phyloP scores from a whole-genome alignment of 2,113 vertebrate genomes.

The Pholis gunnellus region DNA sequence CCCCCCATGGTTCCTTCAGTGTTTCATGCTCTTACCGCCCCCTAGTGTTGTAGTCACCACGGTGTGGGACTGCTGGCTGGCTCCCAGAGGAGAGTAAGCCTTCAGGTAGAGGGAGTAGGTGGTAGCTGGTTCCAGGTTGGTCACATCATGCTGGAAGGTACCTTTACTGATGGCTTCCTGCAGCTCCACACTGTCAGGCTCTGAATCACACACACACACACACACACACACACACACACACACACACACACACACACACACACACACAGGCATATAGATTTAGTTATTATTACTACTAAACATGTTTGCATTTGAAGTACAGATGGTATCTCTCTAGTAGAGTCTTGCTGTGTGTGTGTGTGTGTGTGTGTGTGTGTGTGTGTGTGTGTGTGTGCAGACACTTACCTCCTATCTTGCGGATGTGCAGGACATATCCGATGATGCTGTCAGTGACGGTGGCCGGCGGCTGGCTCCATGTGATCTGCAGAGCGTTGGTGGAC shows the following conservation, averaged over 20 bases:
- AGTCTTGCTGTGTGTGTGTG: neutral
- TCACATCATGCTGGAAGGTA: conserved; percentile 80
- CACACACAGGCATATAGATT: neutral
- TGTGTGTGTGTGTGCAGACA: neutral
- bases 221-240: conserved; percentile 13
- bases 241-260: conserved; percentile 3
- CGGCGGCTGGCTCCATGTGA: conserved; percentile 76
- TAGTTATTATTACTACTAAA: neutral
- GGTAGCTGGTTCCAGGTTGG: conserved; percentile 81
- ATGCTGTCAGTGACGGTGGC: conserved; percentile 68
- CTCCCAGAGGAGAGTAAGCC: conserved; percentile 82
- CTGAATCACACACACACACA: conserved; percentile 55
- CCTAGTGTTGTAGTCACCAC: conserved; percentile 82
- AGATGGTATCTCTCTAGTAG: neutral
- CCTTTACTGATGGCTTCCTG: conserved; percentile 87
- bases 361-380: neutral
- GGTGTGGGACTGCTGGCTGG: conserved; percentile 83
- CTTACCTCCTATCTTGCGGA: conserved; percentile 80
- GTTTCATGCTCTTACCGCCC: conserved; percentile 66
- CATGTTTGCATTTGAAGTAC: neutral
- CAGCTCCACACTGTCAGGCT: conserved; percentile 82
- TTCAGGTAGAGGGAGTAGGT: conserved; percentile 82
- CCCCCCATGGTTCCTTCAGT: no score
- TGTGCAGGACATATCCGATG: conserved; percentile 84
- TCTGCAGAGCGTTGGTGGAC: conserved; percentile 72